Percentiles rank a stretch among this genome's conserved stretches.
Conservation (phyloP, 2,797 vertebrate species). For the Parauchenoglanis ngamensis region DNA sequence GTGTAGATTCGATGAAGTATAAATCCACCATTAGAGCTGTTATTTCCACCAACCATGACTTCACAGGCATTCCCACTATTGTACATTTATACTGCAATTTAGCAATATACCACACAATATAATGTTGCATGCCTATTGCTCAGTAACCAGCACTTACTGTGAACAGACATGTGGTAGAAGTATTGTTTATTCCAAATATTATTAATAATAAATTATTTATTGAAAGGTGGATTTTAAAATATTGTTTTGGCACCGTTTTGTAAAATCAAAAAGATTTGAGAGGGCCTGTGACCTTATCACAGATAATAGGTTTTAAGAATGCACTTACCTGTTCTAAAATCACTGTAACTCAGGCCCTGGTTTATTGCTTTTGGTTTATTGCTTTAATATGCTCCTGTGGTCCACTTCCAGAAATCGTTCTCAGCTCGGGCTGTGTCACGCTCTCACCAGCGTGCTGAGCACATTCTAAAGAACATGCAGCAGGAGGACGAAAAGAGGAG, state of each 20-base stretch:
- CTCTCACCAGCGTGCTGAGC: constrained; percentile 96
- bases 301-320: background rate
- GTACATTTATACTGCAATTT: too few relatives aligned
- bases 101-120: too few relatives aligned
- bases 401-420: constrained; percentile 88
- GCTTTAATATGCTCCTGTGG: background rate
- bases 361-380: too few relatives aligned
- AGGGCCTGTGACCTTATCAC: background rate
- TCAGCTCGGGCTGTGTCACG: constrained; percentile 96
- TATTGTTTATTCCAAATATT: background rate
- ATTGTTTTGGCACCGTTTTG: background rate
- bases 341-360: background rate
- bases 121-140: background rate
- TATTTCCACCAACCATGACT: too few relatives aligned
- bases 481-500: constrained; percentile 97
- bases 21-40: too few relatives aligned
- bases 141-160: background rate
- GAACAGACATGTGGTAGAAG: background rate
- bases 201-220: background rate
- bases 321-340: background rate
- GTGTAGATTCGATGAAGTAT: too few relatives aligned
- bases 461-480: constrained; percentile 98
- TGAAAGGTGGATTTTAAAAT: background rate
- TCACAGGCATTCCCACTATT: too few relatives aligned
- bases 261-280: background rate